These are phyloP conservation scores for Osmerus eperlanus DNA, from an alignment of 2,113 vertebrate species.

Conservation along the genomic window DNA sequence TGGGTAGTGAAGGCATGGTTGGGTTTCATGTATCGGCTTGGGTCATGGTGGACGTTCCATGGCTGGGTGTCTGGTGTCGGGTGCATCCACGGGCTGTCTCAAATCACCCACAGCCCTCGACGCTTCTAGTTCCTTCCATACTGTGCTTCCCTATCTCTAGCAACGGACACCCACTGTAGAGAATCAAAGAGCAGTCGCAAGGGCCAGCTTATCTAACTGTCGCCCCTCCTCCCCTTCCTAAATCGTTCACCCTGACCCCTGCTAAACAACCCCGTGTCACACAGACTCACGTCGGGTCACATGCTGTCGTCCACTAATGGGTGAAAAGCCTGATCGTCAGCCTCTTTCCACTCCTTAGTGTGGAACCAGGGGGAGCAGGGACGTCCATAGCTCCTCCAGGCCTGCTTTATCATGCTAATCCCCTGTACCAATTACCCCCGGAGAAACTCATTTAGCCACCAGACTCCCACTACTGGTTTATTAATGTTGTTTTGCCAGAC, in stretches of 20 bases:
- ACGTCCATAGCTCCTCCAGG: conserved; percentile 13
- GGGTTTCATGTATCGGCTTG: background rate
- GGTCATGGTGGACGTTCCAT: no score
- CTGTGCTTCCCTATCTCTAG: background rate
- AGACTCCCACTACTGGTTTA: conserved; percentile 15
- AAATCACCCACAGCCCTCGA: conserved; percentile 7
- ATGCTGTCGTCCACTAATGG: conserved; percentile 29
- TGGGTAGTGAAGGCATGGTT: conserved; percentile 24
- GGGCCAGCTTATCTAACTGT: conserved; percentile 31
- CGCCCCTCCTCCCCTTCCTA: conserved; percentile 14
- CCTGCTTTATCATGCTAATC: conserved; percentile 34
- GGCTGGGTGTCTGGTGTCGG: background rate
- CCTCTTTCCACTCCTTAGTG: conserved; percentile 34
- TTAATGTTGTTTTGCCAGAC: conserved; percentile 19
- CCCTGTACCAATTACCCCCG: conserved; percentile 17
- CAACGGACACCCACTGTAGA: conserved; percentile 8
- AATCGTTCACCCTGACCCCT: conserved; percentile 1
- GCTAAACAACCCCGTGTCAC: conserved; percentile 39
- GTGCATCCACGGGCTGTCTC: conserved; percentile 5
- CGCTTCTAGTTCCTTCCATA: background rate
- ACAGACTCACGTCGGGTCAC: conserved; percentile 22
- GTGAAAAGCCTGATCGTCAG: conserved; percentile 29
- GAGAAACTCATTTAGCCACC: conserved; percentile 21
- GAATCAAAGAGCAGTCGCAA: conserved; percentile 46
- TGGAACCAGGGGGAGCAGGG: conserved; percentile 11